phyloP scores from a whole-genome alignment of 2,113 vertebrate species.

The Passer montanus region DNA sequence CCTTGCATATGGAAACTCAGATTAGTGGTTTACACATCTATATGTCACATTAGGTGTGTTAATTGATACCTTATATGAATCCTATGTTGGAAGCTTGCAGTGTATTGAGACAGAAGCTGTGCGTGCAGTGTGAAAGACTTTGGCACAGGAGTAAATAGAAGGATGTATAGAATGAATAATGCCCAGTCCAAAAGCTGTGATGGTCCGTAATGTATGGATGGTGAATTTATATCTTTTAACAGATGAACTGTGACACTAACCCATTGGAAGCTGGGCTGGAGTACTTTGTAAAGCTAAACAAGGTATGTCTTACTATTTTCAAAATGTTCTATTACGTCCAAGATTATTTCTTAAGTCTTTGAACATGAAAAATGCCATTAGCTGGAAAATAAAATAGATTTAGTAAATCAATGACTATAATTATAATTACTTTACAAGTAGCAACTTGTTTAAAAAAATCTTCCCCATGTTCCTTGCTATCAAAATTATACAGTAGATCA shows the following conservation, averaged over 20 bases:
- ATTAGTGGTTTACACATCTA: neutral
- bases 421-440: neutral
- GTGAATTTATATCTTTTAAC: constrained; percentile 9
- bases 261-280: constrained; percentile 94
- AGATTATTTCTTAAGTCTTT: neutral
- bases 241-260: constrained; percentile 99
- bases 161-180: neutral
- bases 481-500: neutral
- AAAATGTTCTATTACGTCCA: neutral
- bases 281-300: constrained; percentile 94
- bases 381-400: neutral
- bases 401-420: neutral
- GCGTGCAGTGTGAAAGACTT: neutral
- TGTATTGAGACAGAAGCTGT: neutral
- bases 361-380: neutral
- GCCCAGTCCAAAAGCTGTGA: neutral
- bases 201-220: neutral
- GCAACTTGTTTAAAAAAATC: neutral
- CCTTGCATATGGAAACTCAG: neutral
- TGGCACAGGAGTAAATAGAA: neutral
- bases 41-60: neutral
- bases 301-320: constrained; percentile 77
- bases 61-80: neutral
- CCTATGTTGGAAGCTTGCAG: neutral
- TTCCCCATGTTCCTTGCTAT: neutral